Conservation (phyloP, 64 coral and sea anemone species). For the Montipora capricornis region DNA sequence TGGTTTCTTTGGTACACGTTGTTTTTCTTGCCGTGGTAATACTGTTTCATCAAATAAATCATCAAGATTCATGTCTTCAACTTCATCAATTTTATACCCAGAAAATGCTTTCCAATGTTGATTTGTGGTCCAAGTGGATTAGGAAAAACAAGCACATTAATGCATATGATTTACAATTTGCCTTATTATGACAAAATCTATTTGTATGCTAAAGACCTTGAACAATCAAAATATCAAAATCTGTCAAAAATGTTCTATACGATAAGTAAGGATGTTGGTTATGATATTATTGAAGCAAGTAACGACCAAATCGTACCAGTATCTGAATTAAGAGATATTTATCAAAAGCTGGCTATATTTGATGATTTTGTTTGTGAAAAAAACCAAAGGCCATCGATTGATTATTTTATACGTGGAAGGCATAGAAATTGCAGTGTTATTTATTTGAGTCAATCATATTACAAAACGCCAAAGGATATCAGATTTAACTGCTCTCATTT, state of each 20-base stretch:
- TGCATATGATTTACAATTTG: too few species aligned
- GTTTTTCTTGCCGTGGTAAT: too few species aligned
- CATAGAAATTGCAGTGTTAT: not conserved
- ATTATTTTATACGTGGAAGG: not conserved
- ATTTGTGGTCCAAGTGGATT: too few species aligned
- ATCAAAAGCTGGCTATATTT: not conserved
- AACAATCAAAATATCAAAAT: not conserved
- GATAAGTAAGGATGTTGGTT: not conserved
- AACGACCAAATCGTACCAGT: not conserved
- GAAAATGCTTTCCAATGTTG: not conserved
- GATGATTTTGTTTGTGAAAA: too few species aligned
- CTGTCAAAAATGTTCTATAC: not conserved
- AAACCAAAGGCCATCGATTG: not conserved
- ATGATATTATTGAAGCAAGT: not conserved
- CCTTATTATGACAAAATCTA: too few species aligned
- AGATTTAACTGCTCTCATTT: too few species aligned
- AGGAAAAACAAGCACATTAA: too few species aligned
- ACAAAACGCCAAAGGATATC: too few species aligned
- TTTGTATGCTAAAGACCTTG: not conserved
- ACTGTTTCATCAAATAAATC: not conserved
- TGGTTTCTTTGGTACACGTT: too few species aligned
- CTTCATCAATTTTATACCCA: not conserved
- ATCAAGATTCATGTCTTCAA: not conserved
- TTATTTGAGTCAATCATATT: not conserved
- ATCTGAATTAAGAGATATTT: not conserved